Base-by-base conservation (phyloP, 2,113 vertebrate species). In the Syngnathus floridae region DNA sequence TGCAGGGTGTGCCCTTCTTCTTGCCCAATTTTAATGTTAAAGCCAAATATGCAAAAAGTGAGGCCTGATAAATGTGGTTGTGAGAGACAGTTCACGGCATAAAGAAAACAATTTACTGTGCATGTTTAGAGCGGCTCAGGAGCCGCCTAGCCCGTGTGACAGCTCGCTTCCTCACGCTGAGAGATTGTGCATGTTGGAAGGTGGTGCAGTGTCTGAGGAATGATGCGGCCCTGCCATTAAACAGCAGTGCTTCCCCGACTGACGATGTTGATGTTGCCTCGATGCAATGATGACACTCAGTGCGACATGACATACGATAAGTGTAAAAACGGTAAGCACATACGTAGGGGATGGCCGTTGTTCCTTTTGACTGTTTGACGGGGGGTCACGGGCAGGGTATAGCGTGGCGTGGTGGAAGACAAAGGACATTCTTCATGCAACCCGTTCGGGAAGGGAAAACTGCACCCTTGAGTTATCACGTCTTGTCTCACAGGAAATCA, bases 381-480 rank as follows among this genome's bases (percentile, higher is more conserved):
- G 75, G 26, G 77, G 85, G 85, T 78, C 80, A 64, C 72, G 67
- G 57, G 6, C n/a, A 35, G 48, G 9, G 37, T 31, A 43, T 61
- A 57, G 58, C 36, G 65, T 56, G 72, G 56, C 35, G 48, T 56
- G 62, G 58, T 58, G 7, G 56, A 62, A 14, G 37, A 43, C 71
- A 66, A 48, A 75, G 79, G 73, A 79, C 64, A 61, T 82, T 81
- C 79, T 82, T 84, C 76, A 85, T 62, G 60, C 62, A 61, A 43
- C 51, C 66, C 46, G 73, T 79, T 75, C 74, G 74, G 41, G 58
- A 21, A 75, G 56, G 37, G 37, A 79, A 79, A 77, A 73, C 58
- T 76, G 70, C 65, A 72, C 76, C 80, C 82, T 81, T 83, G 83
- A 79, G 83, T 78, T 73, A 76, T 72, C 75, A 77, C 74, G 74